Evolutionary conservation across 1,140 invertebrate genomes (phyloP), one percentile per base, ranked within the genome.

Genomic region (Thalassaphorura encarpata): DNA sequence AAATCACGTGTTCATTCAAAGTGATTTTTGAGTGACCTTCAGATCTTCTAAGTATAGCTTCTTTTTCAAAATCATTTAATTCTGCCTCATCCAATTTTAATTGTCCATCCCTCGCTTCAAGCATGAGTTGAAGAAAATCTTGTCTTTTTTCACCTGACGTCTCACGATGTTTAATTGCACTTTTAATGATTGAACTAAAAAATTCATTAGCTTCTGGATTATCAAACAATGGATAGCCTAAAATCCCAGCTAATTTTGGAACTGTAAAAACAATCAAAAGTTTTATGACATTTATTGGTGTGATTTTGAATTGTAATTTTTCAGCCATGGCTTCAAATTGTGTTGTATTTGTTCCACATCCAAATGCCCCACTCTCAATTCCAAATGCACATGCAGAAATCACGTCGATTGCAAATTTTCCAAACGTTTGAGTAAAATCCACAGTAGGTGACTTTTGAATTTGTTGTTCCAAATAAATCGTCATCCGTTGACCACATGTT

Each of bases 351-450:
- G 24, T 39, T 59, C 77, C 68, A n/a, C n/a, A n/a, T 18, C 68
- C 68, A 18, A 79, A 62, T 2, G 73, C 73, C 36, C 79, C 75
- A 2, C 77, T 73, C 41, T 76, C 71, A 54, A 80, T 69, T n/a
- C 78, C 79, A 63, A 77, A 80, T 3, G 75, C 78, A 52, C 74
- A 75, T 3, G 72, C 76, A 3, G 77, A 76, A 33, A 81, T 80
- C 4, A 78, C 72, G 66, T 81, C 78, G 8, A 77, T 77, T 5
- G 75, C 74, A 56, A 75, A 80, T 56, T 33, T 24, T 0, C 68
- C 48, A 26, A 46, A 42, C n/a, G 21, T 15, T 15, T 54, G 41
- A 18, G 53, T 51, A 18, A 53, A 3, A 3, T 15, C 27, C 24
- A 18, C 41, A 36, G 21, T 54, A 6, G 8, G 8, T 41, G 18